These are phyloP conservation scores for Electrona antarctica DNA, from an alignment of 2,113 vertebrate species.

Conservation along the genomic window DNA sequence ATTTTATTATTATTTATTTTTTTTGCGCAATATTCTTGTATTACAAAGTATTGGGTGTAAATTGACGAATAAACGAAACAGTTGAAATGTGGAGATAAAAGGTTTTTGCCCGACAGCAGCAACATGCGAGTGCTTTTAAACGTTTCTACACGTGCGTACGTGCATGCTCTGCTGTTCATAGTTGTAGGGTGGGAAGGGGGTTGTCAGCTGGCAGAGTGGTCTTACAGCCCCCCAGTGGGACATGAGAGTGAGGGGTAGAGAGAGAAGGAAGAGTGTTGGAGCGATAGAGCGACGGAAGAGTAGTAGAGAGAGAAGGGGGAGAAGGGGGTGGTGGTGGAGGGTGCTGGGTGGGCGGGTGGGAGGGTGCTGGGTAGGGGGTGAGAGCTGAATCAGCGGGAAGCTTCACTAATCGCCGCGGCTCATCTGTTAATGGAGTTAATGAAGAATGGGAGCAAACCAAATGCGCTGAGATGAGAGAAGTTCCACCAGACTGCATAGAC, in stretches of 20 bases:
- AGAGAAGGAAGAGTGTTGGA: constrained; percentile 55
- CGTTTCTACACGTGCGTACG: not conserved
- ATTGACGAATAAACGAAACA: no score
- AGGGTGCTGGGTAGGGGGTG: constrained; percentile 35
- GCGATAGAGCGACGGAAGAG: constrained; percentile 9
- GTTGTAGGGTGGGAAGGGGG: constrained; percentile 16
- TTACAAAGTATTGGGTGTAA: no score
- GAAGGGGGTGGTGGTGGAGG: constrained; percentile 29
- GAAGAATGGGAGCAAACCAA: constrained; percentile 84
- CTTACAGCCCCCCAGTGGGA: constrained; percentile 65
- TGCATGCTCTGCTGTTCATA: not conserved
- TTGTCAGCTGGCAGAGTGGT: constrained; percentile 37
- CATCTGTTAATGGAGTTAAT: constrained; percentile 89
- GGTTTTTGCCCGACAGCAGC: no score
- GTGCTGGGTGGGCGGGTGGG: constrained; percentile 50
- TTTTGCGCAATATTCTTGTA: no score
- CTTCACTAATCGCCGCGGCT: constrained; percentile 82
- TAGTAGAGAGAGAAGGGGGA: constrained; percentile 22
- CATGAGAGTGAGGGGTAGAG: constrained; percentile 38
- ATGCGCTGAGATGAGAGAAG: constrained; percentile 85
- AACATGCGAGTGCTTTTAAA: not conserved
- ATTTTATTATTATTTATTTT: no score
- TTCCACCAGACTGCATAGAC: constrained; percentile 83
- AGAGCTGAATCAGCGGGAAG: constrained; percentile 85
- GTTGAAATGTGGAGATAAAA: no score